Evolutionary conservation across 2,113 vertebrate genomes (phyloP).

Genomic region (Corynorhinus townsendii): DNA sequence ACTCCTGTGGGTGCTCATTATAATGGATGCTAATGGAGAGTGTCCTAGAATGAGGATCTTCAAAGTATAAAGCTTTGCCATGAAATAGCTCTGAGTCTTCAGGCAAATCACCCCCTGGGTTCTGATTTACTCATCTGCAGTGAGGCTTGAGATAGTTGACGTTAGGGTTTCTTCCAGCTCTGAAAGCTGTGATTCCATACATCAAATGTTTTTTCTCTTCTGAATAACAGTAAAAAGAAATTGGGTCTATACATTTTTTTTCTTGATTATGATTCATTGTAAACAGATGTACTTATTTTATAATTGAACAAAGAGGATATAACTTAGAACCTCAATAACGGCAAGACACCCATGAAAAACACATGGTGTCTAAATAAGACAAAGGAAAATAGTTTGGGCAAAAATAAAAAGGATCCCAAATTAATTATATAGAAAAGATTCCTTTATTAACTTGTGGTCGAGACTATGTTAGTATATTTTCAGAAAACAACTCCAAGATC

Average conservation of each 20-base stretch:
- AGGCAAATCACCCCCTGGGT: background rate
- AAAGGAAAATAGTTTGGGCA: too few species aligned
- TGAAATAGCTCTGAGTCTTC: background rate
- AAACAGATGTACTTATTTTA: background rate
- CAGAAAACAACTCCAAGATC: too few species aligned
- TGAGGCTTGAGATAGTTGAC: background rate
- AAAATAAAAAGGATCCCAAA: too few species aligned
- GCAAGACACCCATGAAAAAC: too few species aligned
- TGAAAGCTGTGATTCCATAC: background rate
- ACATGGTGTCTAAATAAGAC: too few species aligned
- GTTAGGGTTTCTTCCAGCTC: background rate
- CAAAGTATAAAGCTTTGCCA: background rate
- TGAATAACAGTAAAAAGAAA: background rate
- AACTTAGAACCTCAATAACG: background rate
- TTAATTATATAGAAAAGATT: too few species aligned
- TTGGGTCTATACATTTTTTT: background rate
- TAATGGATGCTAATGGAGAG: background rate
- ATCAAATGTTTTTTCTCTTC: background rate
- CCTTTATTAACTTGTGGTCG: too few species aligned
- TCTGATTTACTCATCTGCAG: background rate
- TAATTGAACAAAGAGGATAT: background rate
- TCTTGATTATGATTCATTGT: background rate
- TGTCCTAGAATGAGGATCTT: background rate
- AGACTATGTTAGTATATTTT: too few species aligned
- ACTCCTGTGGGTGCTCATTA: background rate